Conservation (phyloP, 2,888 invertebrate species). For the Baronia brevicornis region DNA sequence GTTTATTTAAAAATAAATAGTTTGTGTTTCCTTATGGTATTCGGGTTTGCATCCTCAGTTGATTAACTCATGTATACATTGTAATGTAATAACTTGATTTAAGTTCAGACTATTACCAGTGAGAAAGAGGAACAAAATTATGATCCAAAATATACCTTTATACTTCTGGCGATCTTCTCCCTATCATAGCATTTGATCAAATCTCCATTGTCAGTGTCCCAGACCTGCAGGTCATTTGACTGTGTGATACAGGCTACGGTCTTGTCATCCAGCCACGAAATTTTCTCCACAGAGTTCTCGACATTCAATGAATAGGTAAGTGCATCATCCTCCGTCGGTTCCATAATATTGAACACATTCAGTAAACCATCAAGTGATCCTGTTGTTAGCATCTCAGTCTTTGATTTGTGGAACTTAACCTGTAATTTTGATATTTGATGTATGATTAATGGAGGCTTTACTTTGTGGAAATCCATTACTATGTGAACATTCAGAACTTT, state of each 20-base stretch:
- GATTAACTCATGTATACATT: too few species aligned
- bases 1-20: too few species aligned
- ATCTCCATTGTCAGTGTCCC: conserved; percentile 79
- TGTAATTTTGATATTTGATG: conserved; percentile 45
- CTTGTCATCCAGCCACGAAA: conserved; percentile 71
- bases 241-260: conserved; percentile 81
- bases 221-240: conserved; percentile 80
- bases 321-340: conserved; percentile 86
- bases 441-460: too few species aligned
- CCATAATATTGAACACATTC: conserved; percentile 86
- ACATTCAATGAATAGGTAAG: conserved; percentile 84
- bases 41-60: too few species aligned
- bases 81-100: too few species aligned
- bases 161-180: conserved; percentile 72
- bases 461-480: too few species aligned
- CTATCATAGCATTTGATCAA: conserved; percentile 75
- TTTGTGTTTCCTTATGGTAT: too few species aligned
- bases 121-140: too few species aligned
- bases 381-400: conserved; percentile 80
- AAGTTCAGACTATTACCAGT: too few species aligned
- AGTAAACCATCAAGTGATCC: conserved; percentile 90
- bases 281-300: conserved; percentile 82
- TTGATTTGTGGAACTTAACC: conserved; percentile 82
- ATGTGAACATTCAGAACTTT: too few species aligned
- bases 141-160: too few species aligned